Evolutionary conservation across 2,113 vertebrate species (phyloP), one percentile per base, ranked within the genome.

Genomic region (Nothoprocta perdicaria): DNA sequence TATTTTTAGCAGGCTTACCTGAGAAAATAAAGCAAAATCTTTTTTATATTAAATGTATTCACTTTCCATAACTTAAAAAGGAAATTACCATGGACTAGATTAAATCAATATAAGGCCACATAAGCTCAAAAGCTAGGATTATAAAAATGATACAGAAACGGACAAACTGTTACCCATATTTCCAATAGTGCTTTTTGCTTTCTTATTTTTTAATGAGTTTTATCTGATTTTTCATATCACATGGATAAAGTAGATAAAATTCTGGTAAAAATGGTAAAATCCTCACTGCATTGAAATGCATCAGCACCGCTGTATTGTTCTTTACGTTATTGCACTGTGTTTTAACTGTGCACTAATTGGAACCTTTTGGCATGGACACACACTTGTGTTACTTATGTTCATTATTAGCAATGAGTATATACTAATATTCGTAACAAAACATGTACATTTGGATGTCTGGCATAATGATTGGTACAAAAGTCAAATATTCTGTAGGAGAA

Each of bases 11-110:
- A 68, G 93, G 93, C 90, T 95, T 95, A 92, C 92, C 80, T 92
- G 73, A 87, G 83, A 92, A 95, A 96, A 94, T 88, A 93, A 89
- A 91, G 73, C 55, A 87, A 94, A 93, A 94, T 89, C 89, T 93
- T 45, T 74, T 95, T 94, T 94, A 93, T 96, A 95, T 95, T 94
- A 92, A 92, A 84, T 66, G 55, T 74, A 50, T 50, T 95, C 68
- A 71, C 80, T 94, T 95, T 89, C 81, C 71, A 43, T 83, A 85
- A 29, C 91, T 60, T 90, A 89, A 57, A 73, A 52, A 27, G 35
- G 12, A 83, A 74, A 52, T n/a, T n/a, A n/a, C n/a, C n/a, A n/a
- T n/a, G n/a, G 63, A 85, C 62, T 8, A 85, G 63, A 62, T 55
- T 85, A 93, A 92, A 94, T 89, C 82, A 91, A 93, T 93, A 89